phyloP scores from a whole-genome alignment of 2,113 vertebrate genomes.

The Procavia capensis region DNA sequence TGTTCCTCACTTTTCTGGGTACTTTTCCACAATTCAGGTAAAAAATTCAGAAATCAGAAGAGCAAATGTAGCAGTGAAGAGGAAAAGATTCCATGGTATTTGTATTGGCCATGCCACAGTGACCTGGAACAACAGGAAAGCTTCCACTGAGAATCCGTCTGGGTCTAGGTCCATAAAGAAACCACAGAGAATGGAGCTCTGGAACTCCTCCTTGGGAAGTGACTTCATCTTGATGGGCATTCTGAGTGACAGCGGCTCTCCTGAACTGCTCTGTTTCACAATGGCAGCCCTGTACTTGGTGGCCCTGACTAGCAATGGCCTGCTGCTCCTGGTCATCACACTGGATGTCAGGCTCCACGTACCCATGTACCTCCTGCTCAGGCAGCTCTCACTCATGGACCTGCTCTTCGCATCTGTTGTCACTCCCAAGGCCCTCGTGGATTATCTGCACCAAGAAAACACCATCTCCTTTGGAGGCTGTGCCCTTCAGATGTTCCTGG shows the following conservation, averaged over 20 bases:
- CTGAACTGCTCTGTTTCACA: not conserved
- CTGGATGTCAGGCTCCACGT: not conserved
- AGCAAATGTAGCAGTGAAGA: not conserved
- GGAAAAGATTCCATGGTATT: not conserved
- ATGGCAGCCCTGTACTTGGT: not conserved
- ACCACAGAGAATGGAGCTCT: not conserved
- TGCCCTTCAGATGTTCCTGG: slow-evolving; percentile 27
- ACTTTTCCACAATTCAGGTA: not conserved
- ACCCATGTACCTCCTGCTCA: not conserved
- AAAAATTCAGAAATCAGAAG: not conserved
- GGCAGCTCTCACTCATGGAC: slow-evolving; percentile 1
- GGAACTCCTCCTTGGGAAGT: not conserved
- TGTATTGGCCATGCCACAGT: rapidly evolving
- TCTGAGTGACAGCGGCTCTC: not conserved
- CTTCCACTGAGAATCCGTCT: not conserved
- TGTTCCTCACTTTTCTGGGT: not conserved
- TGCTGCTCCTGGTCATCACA: not conserved
- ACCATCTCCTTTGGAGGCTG: slow-evolving; percentile 16
- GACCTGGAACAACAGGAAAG: not conserved
- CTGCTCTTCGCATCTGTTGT: not conserved
- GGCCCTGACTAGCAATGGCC: not conserved
- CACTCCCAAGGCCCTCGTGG: not conserved
- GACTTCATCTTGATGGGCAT: not conserved
- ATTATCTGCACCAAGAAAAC: not conserved
- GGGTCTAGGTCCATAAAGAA: not conserved